A percentile compares a stretch with the other conserved stretches of the same genome.
These are phyloP conservation scores for Alaudala cheleensis DNA, from an alignment of 2,113 vertebrate genomes.

Conservation along the genomic window DNA sequence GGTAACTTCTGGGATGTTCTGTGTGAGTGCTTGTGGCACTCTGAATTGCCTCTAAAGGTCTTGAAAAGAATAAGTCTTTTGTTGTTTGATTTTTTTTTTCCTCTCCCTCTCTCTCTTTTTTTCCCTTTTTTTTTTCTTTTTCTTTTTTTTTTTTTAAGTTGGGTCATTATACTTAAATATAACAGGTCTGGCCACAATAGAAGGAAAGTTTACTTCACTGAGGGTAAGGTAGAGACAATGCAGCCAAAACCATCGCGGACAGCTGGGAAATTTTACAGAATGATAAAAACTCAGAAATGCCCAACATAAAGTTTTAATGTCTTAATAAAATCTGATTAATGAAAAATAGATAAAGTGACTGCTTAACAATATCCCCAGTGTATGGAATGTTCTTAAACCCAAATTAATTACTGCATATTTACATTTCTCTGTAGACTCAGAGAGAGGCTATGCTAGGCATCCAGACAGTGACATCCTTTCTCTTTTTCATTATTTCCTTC, in stretches of 20 bases:
- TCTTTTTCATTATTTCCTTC: not conserved
- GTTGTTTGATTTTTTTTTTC: not conserved
- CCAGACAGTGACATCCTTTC: constrained; percentile 20
- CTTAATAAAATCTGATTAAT: constrained; percentile 59
- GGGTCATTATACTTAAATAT: not conserved
- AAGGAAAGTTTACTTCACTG: constrained; percentile 3
- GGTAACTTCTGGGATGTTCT: not conserved
- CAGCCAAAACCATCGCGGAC: accelerated
- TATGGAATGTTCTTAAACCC: constrained; percentile 49
- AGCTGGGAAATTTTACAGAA: constrained; percentile 37
- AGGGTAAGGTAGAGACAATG: not conserved
- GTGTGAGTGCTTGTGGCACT: not conserved
- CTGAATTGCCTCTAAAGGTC: not conserved
- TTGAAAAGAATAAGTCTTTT: not conserved
- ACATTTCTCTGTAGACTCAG: constrained; percentile 52
- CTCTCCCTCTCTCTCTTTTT: no score
- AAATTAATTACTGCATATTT: constrained; percentile 56
- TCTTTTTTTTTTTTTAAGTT: not conserved
- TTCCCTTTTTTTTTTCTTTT: no score
- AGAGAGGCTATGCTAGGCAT: constrained; percentile 14
- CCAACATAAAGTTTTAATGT: constrained; percentile 46
- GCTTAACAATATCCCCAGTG: constrained; percentile 46
- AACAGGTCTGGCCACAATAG: not conserved
- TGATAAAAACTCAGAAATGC: constrained; percentile 20
- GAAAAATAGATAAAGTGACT: constrained; percentile 59